Percentiles rank a stretch among this genome's conserved stretches.
These are phyloP conservation scores for Nothoprocta pentlandii DNA, from an alignment of 2,113 vertebrate genomes.

Conservation along the genomic window DNA sequence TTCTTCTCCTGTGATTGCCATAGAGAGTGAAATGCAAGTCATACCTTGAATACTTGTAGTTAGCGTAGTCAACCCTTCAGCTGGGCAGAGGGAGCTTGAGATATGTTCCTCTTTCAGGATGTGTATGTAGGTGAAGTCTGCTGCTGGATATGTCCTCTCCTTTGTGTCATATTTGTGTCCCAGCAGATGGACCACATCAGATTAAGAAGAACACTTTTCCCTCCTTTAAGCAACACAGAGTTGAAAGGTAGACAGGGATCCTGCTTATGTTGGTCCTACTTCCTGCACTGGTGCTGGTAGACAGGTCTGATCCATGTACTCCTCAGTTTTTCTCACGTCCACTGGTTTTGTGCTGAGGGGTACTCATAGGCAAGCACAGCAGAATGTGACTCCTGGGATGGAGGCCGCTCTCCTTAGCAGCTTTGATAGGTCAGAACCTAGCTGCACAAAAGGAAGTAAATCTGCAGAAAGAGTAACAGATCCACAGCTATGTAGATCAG, in stretches of 20 bases:
- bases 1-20: neutral
- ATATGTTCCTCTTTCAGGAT: neutral
- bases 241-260: neutral
- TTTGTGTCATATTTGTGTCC: neutral
- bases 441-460: neutral
- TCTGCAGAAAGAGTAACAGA: neutral
- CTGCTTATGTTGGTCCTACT: too few species aligned
- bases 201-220: neutral
- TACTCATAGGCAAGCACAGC: neutral
- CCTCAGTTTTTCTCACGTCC: neutral
- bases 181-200: neutral
- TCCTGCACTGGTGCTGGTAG: neutral
- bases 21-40: neutral
- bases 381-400: neutral
- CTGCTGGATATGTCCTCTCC: neutral
- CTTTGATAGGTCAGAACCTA: neutral
- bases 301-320: neutral
- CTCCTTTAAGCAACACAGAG: neutral
- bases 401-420: neutral
- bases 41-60: neutral
- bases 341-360: neutral
- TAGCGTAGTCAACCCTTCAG: neutral
- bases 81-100: neutral
- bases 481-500: neutral
- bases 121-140: neutral